Percentiles rank a stretch among this genome's conserved stretches.
Conservation (phyloP, 1,140 invertebrate species). For the Palaemon carinicauda region DNA sequence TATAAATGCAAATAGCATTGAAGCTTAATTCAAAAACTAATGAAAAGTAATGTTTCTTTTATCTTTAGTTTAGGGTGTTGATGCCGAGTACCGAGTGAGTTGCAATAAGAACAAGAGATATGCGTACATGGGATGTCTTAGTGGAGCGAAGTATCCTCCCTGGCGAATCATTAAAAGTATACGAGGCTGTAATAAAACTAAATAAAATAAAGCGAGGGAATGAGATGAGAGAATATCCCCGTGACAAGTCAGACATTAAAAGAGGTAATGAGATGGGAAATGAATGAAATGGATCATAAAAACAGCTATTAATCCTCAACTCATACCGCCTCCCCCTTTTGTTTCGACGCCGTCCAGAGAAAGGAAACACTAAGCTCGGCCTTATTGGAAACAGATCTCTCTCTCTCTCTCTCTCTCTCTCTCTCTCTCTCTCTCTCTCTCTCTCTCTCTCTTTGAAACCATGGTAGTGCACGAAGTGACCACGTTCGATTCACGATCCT, state of each 20-base stretch:
- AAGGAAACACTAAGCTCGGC: too few relatives aligned
- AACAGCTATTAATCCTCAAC: neutral
- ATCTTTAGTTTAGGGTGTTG: too few relatives aligned
- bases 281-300: slow-evolving; percentile 13
- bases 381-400: neutral
- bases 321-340: neutral
- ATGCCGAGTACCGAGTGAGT: too few relatives aligned
- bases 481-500: too few relatives aligned
- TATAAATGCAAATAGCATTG: too few relatives aligned
- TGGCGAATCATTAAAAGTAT: too few relatives aligned
- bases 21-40: too few relatives aligned
- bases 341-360: neutral
- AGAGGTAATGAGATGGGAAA: slow-evolving; percentile 4
- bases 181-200: neutral
- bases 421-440: neutral
- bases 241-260: neutral
- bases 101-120: too few relatives aligned
- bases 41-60: too few relatives aligned
- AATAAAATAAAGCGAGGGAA: neutral
- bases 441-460: neutral
- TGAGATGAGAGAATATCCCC: neutral
- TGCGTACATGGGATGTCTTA: too few relatives aligned
- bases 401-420: neutral
- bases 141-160: too few relatives aligned
- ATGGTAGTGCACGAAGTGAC: too few relatives aligned